A percentile compares a stretch with the other conserved stretches of the same genome.
These are phyloP conservation scores for Syncerus caffer DNA, from an alignment of 2,797 vertebrate species.

Conservation along the genomic window DNA sequence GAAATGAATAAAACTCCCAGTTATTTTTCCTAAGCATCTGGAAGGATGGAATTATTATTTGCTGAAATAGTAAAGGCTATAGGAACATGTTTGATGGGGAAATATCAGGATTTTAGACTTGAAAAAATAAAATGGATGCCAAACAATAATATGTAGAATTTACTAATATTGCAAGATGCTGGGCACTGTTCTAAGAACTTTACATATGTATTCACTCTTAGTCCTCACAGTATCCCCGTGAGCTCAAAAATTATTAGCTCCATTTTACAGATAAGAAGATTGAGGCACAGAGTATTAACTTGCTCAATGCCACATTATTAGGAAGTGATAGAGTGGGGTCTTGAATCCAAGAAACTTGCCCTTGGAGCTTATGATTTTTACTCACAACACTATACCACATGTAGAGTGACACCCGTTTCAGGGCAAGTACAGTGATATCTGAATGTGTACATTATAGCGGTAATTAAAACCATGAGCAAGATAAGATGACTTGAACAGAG, in stretches of 20 bases:
- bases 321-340: background rate
- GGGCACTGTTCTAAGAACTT: background rate
- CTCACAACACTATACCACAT: background rate
- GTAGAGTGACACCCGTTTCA: background rate
- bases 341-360: background rate
- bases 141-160: background rate
- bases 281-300: background rate
- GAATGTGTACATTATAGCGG: background rate
- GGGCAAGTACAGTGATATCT: background rate
- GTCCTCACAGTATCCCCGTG: background rate
- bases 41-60: background rate
- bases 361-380: background rate
- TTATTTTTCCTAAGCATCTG: background rate
- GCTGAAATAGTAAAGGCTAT: background rate
- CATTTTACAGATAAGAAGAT: background rate
- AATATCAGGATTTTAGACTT: background rate
- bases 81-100: background rate
- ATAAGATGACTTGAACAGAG: background rate
- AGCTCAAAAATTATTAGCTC: background rate
- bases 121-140: background rate
- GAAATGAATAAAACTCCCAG: background rate
- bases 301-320: background rate
- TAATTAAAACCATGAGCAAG: background rate
- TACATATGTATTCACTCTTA: background rate
- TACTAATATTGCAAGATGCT: background rate